phyloP scores from a whole-genome alignment of 2,888 invertebrate species.

The Gryllus longicercus region DNA sequence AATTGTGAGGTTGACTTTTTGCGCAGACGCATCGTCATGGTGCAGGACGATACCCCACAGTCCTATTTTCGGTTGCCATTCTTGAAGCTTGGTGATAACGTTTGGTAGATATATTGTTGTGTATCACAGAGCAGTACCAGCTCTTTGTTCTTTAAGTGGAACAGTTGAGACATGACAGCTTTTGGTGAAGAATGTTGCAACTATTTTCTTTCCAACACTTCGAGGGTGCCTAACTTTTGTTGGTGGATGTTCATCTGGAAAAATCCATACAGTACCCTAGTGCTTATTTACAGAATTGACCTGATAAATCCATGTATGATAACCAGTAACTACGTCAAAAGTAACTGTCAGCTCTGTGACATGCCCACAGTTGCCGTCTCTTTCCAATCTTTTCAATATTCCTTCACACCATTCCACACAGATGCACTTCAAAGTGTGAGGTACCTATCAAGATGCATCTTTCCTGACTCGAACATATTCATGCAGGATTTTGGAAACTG shows the following conservation, averaged over 20 bases:
- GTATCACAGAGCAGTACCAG: too few species aligned
- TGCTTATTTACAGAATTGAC: background rate
- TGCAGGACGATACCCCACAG: background rate
- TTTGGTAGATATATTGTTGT: too few species aligned
- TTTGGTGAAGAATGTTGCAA: background rate
- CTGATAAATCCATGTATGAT: background rate
- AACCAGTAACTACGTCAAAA: background rate
- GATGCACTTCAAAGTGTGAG: background rate
- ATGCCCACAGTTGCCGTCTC: background rate
- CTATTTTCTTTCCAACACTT: background rate
- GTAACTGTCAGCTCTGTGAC: background rate
- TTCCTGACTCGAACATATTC: background rate
- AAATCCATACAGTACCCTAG: background rate
- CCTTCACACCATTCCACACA: background rate
- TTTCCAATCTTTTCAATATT: background rate
- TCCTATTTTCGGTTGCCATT: background rate
- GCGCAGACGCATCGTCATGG: background rate
- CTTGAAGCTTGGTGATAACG: too few species aligned
- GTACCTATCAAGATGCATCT: background rate
- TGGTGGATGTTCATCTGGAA: background rate
- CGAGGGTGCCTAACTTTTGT: background rate
- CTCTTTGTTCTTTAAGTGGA: too few species aligned
- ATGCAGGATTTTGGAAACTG: background rate
- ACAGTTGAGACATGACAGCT: too few species aligned
- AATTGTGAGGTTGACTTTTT: background rate